Evolutionary conservation across 2,113 vertebrate genomes (phyloP), one percentile per base, ranked within the genome.

Genomic region (Coreoperca whiteheadi): DNA sequence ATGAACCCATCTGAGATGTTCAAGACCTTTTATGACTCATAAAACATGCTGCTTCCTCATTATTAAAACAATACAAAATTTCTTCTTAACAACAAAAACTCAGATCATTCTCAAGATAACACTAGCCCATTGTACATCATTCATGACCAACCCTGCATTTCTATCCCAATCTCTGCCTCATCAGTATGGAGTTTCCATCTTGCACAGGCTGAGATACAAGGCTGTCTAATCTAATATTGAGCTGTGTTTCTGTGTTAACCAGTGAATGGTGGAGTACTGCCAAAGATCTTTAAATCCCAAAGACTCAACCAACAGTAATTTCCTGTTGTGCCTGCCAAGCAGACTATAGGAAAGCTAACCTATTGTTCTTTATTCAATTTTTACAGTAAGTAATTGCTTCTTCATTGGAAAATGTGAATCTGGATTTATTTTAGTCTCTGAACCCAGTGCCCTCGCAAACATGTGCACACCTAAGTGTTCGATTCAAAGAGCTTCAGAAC

Each of bases 221-320:
- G 39, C 82, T 43, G 71, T 83, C 53, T 88, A 81, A 87, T 85
- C 75, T 77, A 83, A 80, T 82, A 87, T 34, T 59, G 77, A 90
- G 90, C 86, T 46, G 70, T 50, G 86, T 82, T 37, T 86, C 76
- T 81, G 74, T 90, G 85, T 87, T 86, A 91, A 89, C 66, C 65
- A 79, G 87, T 61, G 79, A 87, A 77, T 61, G 28, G 57, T 87
- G 89, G 87, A 88, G 79, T 53, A 10, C 64, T 71, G 89, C 91
- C 93, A 93, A 83, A 70, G 23, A 76, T 79, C 81, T 79, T 81
- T 87, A 87, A 89, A 87, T 78, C 88, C 75, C 51, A 71, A 67
- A 85, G 70, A 84, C 83, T 79, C 74, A 50, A 77, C 86, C 71
- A 74, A 57, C 56, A 63, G 73, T 80, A 60, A 82, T 82, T 79